A percentile compares a stretch with the other conserved stretches of the same genome.
phyloP scores from a whole-genome alignment of 1,140 invertebrate genomes.

The Hycleus phaleratus region DNA sequence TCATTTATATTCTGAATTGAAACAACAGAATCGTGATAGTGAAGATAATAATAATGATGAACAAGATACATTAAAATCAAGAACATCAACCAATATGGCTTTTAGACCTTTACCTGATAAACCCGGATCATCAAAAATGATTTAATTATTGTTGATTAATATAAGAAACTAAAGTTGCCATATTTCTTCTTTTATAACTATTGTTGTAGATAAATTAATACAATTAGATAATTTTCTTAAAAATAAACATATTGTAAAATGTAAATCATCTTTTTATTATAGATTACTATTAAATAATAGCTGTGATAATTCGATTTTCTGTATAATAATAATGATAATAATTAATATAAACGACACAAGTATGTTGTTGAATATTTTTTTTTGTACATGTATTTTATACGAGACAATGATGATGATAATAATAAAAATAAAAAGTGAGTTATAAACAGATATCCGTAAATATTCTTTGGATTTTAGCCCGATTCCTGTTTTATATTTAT shows the following conservation, averaged over 20 bases:
- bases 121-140: conserved; percentile 37
- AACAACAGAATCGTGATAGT: conserved; percentile 37
- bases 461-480: too few relatives aligned
- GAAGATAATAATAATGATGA: conserved; percentile 27
- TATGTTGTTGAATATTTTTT: background rate
- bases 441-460: too few relatives aligned
- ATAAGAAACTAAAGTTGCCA: background rate
- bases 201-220: too few relatives aligned
- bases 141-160: background rate
- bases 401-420: too few relatives aligned
- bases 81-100: conserved; percentile 50
- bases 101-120: conserved; percentile 62
- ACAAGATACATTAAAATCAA: conserved; percentile 42
- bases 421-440: too few relatives aligned
- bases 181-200: background rate
- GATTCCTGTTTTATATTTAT: too few relatives aligned
- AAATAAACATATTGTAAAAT: too few relatives aligned
- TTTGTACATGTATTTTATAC: conserved; percentile 14
- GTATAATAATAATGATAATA: background rate
- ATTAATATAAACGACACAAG: background rate
- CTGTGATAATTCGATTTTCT: conserved; percentile 6
- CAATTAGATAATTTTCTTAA: too few relatives aligned
- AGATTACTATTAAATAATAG: background rate
- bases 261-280: too few relatives aligned
- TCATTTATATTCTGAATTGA: conserved; percentile 65